Evolutionary conservation across 2,888 invertebrate genomes (phyloP).

Genomic region (Nudaria mundana): DNA sequence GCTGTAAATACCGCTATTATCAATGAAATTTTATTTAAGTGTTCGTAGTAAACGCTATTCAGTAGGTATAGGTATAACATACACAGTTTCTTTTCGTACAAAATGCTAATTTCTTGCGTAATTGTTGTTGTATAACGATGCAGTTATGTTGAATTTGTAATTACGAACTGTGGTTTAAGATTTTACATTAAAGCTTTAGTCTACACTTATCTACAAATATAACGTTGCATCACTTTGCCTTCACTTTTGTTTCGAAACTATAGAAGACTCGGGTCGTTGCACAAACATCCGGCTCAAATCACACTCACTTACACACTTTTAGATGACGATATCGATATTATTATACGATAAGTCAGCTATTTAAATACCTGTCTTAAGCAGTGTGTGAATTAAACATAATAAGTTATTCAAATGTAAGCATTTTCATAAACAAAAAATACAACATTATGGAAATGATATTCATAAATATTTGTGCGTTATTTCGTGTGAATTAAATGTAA

Average conservation of each 20-base stretch:
- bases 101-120: conserved; percentile 29
- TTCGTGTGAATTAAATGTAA: no score
- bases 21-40: conserved; percentile 17
- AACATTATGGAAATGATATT: no score
- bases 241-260: conserved; percentile 75
- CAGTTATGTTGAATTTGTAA: conserved; percentile 20
- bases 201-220: conserved; percentile 54
- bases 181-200: conserved; percentile 2
- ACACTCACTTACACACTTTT: conserved; percentile 28
- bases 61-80: conserved; percentile 1
- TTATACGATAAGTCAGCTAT: conserved; percentile 32
- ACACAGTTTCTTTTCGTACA: conserved; percentile 3
- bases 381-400: neutral
- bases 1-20: conserved; percentile 19
- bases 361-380: neutral
- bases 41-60: conserved; percentile 6
- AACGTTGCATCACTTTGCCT: conserved; percentile 66
- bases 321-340: conserved; percentile 39
- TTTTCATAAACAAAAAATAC: no score
- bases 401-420: no score
- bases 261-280: conserved; percentile 69
- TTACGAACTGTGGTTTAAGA: conserved; percentile 1
- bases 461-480: neutral
- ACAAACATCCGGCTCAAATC: conserved; percentile 69
- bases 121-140: conserved; percentile 32